Evolutionary conservation across 53 echinoderm and acorn worm species (phyloP), one percentile per base, ranked within the genome.

Genomic region (Stichopus horrens): DNA sequence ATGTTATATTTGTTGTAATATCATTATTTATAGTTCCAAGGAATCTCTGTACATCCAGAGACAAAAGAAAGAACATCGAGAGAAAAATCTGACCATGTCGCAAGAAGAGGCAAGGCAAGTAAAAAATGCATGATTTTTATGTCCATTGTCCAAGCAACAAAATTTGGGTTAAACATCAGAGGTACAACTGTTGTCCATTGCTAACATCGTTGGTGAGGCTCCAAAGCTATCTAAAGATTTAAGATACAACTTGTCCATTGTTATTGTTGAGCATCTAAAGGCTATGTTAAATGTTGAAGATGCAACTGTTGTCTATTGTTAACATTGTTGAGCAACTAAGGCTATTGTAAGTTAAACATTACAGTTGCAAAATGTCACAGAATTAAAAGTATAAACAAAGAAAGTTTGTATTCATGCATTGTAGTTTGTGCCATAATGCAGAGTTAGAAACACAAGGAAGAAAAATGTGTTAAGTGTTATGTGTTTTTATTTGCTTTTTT

Each of bases 61-160:
- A 65, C 91, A 93, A 91, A 99, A 96, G 91, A 99, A 96, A 86
- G 99, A 99, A 60, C 96, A 99, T 60, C 77, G 99, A 53, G 96
- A 99, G 82, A 76, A 90, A n/a, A 99, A 99, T 79, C 86, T 99
- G 63, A 90, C 86, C 54, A 91, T 92, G 54, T 96, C 99, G 74
- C 95, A 96, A 66, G 92, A 93, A 37, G 99, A 99, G 65, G 89
- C 99, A 7, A 94, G 93, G 99, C 96, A 88, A 76, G 20, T 74
- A n/a, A 74, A 8, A 9, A 74, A 21, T 74, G 2, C 37, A 37
- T 37, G 37, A 37, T 37, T 67, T 1, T 1, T 67, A n/a, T 3
- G n/a, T 67, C 1, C 68, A 1, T 67, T 14, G 11, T 67, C 13
- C 37, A 37, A 37, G 37, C 1, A 37, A 37, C 37, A 37, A 37